These are phyloP conservation scores for Sebastolobus alascanus DNA, from an alignment of 2,797 vertebrate species.

Conservation along the genomic window DNA sequence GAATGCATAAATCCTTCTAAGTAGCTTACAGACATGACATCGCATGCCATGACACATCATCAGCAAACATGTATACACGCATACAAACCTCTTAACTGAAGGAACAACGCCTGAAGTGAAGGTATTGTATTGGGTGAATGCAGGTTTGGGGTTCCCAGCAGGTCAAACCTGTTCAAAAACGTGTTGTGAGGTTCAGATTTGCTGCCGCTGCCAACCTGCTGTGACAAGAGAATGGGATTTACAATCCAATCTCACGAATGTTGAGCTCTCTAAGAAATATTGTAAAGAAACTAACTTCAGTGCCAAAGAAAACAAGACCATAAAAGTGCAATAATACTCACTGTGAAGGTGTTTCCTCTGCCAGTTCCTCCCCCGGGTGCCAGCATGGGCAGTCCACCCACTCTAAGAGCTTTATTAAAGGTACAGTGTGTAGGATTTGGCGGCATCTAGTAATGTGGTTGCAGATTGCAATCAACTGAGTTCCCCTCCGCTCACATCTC, in stretches of 20 bases:
- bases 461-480: too few relatives aligned
- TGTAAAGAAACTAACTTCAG: neutral
- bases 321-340: neutral
- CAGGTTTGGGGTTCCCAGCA: neutral
- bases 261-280: slow-evolving; percentile 27
- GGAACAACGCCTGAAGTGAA: slow-evolving; percentile 8
- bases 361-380: slow-evolving; percentile 19
- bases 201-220: neutral
- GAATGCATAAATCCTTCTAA: slow-evolving; percentile 49
- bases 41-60: slow-evolving; percentile 16
- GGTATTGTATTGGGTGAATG: neutral
- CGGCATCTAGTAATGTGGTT: too few relatives aligned
- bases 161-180: slow-evolving; percentile 40
- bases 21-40: slow-evolving; percentile 32
- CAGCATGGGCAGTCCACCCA: neutral
- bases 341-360: slow-evolving; percentile 41
- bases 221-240: slow-evolving; percentile 7
- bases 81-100: neutral
- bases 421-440: too few relatives aligned
- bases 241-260: neutral
- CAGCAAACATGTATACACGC: neutral
- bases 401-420: neutral
- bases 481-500: too few relatives aligned
- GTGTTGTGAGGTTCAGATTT: neutral
- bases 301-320: neutral